Conservation (phyloP, 2,888 invertebrate genomes). For the Odontomyia ornata region DNA sequence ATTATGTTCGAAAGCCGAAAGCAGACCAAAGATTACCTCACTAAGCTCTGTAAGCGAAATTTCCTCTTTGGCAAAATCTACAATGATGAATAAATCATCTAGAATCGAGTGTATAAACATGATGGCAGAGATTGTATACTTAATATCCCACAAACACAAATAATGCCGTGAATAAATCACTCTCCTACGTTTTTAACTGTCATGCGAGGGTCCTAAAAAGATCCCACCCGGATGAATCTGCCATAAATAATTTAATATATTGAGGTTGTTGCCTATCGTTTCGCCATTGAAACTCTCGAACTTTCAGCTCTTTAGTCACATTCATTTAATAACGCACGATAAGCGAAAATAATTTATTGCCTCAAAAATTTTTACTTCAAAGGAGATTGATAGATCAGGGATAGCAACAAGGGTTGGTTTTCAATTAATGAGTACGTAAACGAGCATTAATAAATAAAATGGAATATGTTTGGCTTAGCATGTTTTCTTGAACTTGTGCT, state of each 20-base stretch:
- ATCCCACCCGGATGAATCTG: slow-evolving; percentile 32
- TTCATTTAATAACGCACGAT: slow-evolving; percentile 17
- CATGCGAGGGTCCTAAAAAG: slow-evolving; percentile 11
- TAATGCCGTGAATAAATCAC: slow-evolving; percentile 37
- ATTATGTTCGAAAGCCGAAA: too few species aligned
- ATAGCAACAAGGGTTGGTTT: too few species aligned
- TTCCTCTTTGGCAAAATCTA: background rate
- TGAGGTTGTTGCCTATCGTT: background rate
- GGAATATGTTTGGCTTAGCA: too few species aligned
- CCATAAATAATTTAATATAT: slow-evolving; percentile 44
- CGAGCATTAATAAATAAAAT: too few species aligned
- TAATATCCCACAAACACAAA: slow-evolving; percentile 5
- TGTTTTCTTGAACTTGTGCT: too few species aligned
- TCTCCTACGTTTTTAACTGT: slow-evolving; percentile 40
- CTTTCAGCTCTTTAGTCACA: slow-evolving; percentile 10
- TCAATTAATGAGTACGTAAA: too few species aligned
- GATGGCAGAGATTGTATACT: slow-evolving; percentile 6
- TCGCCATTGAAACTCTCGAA: background rate
- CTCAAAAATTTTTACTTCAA: background rate
- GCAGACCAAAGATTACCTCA: background rate
- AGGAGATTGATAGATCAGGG: background rate
- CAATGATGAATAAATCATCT: background rate
- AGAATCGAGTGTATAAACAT: slow-evolving; percentile 1
- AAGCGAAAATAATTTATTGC: slow-evolving; percentile 20
- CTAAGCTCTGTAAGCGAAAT: slow-evolving; percentile 5